Percentiles rank a stretch among this genome's conserved stretches.
These are phyloP conservation scores for Oenanthe oenanthe DNA, from an alignment of 2,113 vertebrate genomes.

Conservation along the genomic window DNA sequence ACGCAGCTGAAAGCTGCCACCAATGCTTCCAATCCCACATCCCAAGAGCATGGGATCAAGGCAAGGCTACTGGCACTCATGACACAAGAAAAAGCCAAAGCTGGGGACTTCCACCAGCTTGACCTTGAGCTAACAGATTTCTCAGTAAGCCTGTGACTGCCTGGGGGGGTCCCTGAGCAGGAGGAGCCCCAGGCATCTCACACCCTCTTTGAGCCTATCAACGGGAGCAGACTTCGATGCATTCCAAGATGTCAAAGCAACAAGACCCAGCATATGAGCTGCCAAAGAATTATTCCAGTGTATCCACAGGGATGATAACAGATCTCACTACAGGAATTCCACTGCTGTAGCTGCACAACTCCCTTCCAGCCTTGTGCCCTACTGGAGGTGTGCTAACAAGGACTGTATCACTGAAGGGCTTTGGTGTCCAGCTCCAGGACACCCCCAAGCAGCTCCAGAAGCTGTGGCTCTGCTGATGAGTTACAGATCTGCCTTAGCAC, in stretches of 20 bases:
- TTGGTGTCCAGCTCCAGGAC: rapidly evolving
- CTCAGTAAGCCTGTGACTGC: too few species aligned
- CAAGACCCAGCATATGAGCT: not conserved
- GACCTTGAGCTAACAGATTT: not conserved
- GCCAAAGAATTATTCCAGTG: not conserved
- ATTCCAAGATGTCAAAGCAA: not conserved
- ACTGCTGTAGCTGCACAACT: not conserved
- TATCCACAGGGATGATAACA: not conserved
- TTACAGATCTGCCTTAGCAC: not conserved
- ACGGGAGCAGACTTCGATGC: not conserved
- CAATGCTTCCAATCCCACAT: not conserved
- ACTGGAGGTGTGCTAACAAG: not conserved
- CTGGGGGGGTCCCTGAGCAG: not conserved
- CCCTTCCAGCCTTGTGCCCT: not conserved
- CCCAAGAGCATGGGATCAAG: not conserved
- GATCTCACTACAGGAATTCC: not conserved
- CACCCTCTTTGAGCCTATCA: not conserved
- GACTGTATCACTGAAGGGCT: not conserved
- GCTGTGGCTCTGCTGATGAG: not conserved
- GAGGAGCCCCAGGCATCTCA: not conserved
- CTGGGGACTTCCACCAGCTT: not conserved
- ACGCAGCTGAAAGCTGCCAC: not conserved
- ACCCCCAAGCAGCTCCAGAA: rapidly evolving
- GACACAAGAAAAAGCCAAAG: not conserved
- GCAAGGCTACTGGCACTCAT: not conserved